Evolutionary conservation across 1,140 invertebrate genomes (phyloP).

Genomic region (Euura saliciscinereae): DNA sequence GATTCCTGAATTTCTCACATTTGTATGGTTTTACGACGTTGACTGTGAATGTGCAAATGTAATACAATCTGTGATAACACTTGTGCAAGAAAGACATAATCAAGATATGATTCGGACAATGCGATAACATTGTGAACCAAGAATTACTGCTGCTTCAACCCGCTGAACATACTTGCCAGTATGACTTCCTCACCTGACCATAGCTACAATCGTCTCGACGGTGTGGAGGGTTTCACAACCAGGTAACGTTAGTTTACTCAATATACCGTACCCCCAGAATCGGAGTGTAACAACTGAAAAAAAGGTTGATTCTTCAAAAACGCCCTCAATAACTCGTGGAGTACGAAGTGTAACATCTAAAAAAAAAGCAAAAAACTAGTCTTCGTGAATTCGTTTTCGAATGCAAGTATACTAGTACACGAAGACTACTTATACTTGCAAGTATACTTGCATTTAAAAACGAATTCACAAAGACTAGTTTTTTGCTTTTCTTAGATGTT

Average conservation of each 20-base stretch:
- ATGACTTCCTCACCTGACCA: conserved; percentile 19
- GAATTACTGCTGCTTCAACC: neutral
- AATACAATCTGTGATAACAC: neutral
- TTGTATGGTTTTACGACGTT: neutral
- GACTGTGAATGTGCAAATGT: neutral
- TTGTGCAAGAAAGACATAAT: neutral
- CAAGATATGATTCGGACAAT: conserved; percentile 1
- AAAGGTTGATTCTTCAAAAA: too few relatives aligned
- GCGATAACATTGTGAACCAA: neutral
- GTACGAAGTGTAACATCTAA: too few relatives aligned
- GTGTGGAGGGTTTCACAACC: conserved; percentile 14
- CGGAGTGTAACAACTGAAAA: too few relatives aligned
- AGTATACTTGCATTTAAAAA: too few relatives aligned
- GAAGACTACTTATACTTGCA: too few relatives aligned
- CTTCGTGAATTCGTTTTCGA: too few relatives aligned
- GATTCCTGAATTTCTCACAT: neutral
- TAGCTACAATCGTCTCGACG: conserved; percentile 22
- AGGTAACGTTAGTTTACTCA: conserved; percentile 9
- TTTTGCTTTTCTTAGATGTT: neutral
- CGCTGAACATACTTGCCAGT: neutral
- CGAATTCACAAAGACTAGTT: neutral
- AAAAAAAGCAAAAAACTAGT: too few relatives aligned
- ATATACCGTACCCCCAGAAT: too few relatives aligned
- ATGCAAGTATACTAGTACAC: too few relatives aligned
- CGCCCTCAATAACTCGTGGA: too few relatives aligned